Evolutionary conservation across 2,888 invertebrate genomes (phyloP), one percentile per base, ranked within the genome.

Genomic region (Hanleya hanleyi): DNA sequence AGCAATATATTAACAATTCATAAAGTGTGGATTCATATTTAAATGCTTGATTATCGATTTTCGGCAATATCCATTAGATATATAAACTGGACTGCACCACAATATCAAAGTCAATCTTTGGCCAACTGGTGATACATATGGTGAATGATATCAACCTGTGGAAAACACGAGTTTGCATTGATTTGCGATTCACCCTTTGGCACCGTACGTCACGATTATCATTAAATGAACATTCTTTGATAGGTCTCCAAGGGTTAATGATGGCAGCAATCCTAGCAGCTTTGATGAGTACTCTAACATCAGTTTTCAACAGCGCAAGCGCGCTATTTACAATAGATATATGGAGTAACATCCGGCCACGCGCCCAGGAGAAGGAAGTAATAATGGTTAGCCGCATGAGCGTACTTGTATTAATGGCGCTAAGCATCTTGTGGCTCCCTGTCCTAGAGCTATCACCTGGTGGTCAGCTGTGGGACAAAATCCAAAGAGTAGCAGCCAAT

Each of bases 301-400:
- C 57, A 57, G 57, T 57, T 15, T 57, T 57, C 29, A 57, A 57
- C 32, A 57, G 57, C 32, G 57, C 57, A 57, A 57, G 57, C 29
- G 57, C 57, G 12, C 32, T 57, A 9, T 57, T 57, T 26, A 57
- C 57, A 18, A 57, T 57, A 22, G 57, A 57, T 26, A 57, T 57
- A 4, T 57, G 57, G 57, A 57, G 29, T 15, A 57, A 57, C 32
- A 22, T 57, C 29, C 57, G 57, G 22, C 57, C 57, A 15, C 57
- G 32, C 4, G 18, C 57, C 18, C 22, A 22, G 32, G 57, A 57
- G 9, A 57, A 57, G 32, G 57, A 57, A 57, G 18, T 26, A 2
- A 57, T 57, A 1, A 4, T 57, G 57, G 57, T 57, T 22, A 57
- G 57, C 57, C 57, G 57, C 22, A 57, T 32, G 29, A 29, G 57